Conservation (phyloP, 2,113 vertebrate species). For the Sakesphorus luctuosus region DNA sequence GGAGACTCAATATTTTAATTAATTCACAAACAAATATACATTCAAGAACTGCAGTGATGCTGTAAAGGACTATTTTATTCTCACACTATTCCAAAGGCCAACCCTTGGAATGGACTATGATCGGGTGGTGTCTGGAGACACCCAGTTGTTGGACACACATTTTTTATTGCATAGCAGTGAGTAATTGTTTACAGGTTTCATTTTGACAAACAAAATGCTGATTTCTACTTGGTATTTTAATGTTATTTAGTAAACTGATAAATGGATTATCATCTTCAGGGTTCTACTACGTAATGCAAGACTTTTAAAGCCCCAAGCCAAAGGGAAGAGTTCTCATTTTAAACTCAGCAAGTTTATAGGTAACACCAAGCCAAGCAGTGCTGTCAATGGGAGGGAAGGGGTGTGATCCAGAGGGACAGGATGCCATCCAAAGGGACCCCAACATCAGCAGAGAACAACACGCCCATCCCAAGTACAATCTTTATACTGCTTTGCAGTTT, state of each 20-base stretch:
- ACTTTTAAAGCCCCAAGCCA: not conserved
- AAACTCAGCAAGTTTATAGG: not conserved
- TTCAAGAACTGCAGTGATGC: not conserved
- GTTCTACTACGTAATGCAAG: not conserved
- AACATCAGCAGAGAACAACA: not conserved
- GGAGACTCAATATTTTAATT: not conserved
- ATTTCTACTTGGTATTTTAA: not conserved
- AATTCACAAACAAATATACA: not conserved
- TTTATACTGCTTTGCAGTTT: not conserved
- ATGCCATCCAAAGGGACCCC: not conserved
- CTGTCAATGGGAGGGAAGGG: not conserved
- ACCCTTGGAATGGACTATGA: not conserved
- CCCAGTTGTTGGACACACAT: fast-evolving
- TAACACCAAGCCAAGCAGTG: not conserved
- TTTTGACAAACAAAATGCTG: not conserved
- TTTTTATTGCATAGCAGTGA: not conserved
- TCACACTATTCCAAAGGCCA: not conserved
- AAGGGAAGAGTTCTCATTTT: not conserved
- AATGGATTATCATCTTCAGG: not conserved
- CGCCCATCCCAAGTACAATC: not conserved
- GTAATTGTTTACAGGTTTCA: not conserved
- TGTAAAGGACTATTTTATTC: not conserved
- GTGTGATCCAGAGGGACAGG: not conserved
- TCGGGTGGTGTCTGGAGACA: not conserved
- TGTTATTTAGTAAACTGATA: not conserved